Evolutionary conservation across 2,797 vertebrate species (phyloP).

Genomic region (Acanthornis magna): DNA sequence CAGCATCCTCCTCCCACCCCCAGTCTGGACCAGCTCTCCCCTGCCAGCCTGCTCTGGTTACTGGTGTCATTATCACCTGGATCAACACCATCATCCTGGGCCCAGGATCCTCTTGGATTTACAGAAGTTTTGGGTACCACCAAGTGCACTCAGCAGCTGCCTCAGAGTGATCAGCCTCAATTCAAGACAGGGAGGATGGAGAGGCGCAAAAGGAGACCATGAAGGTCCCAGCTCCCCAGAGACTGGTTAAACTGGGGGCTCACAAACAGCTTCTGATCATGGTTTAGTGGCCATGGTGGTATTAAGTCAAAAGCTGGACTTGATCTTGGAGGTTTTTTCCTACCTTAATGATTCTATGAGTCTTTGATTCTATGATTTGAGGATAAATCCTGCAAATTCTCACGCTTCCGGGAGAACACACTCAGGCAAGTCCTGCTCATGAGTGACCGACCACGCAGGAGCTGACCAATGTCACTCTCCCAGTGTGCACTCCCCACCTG

Average conservation of each 20-base stretch:
- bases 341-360: neutral
- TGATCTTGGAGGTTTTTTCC: neutral
- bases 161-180: neutral
- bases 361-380: neutral
- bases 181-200: neutral
- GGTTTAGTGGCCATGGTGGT: neutral
- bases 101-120: neutral
- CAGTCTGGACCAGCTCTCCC: neutral
- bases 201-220: neutral
- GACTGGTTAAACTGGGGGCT: neutral
- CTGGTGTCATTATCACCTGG: neutral
- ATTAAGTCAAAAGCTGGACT: neutral
- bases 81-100: too few species aligned
- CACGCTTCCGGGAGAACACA: neutral
- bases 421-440: neutral
- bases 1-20: neutral
- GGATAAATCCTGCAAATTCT: neutral
- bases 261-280: neutral
- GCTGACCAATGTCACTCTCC: neutral
- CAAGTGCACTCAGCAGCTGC: neutral
- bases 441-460: fast-evolving
- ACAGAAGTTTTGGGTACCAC: neutral
- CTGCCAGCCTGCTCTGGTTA: neutral
- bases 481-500: neutral
- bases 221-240: neutral